These are phyloP conservation scores for Lepidurus arcticus DNA, from an alignment of 1,140 invertebrate species.

Conservation along the genomic window DNA sequence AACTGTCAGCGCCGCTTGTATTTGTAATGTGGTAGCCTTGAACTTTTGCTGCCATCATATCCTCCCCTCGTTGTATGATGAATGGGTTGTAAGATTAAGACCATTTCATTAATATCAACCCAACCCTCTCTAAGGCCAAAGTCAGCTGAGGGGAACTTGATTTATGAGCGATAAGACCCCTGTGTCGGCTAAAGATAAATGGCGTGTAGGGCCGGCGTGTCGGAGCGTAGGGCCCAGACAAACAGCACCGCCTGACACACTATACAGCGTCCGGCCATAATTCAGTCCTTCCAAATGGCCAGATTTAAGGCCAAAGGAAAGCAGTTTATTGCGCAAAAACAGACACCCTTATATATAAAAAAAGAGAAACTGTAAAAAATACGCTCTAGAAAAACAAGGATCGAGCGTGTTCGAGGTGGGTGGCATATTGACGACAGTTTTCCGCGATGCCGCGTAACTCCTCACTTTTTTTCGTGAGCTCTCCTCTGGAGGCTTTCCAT, in stretches of 20 bases:
- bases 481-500: background rate
- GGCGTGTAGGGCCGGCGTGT: conserved; percentile 16
- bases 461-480: background rate
- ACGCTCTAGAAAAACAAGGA: background rate
- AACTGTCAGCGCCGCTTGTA: conserved; percentile 9
- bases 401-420: conserved; percentile 20
- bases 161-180: conserved; percentile 18
- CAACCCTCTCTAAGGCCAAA: conserved; percentile 21
- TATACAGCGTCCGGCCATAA: conserved; percentile 21
- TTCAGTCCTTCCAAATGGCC: conserved; percentile 18
- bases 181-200: conserved; percentile 18
- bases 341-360: conserved; percentile 14
- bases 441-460: conserved; percentile 17
- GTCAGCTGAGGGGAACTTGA: conserved; percentile 20
- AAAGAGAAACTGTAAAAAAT: background rate
- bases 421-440: conserved; percentile 15
- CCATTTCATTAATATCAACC: conserved; percentile 19
- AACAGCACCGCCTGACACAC: conserved; percentile 20
- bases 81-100: conserved; percentile 22
- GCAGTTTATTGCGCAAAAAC: conserved; percentile 21
- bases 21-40: conserved; percentile 19
- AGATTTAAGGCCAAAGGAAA: conserved; percentile 22
- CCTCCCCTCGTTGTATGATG: conserved; percentile 20
- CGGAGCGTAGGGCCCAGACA: conserved; percentile 20
- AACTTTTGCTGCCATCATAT: background rate